Percentiles rank a stretch among this genome's conserved stretches.
phyloP scores from a whole-genome alignment of 2,113 vertebrate genomes.

The Prunella himalayana region DNA sequence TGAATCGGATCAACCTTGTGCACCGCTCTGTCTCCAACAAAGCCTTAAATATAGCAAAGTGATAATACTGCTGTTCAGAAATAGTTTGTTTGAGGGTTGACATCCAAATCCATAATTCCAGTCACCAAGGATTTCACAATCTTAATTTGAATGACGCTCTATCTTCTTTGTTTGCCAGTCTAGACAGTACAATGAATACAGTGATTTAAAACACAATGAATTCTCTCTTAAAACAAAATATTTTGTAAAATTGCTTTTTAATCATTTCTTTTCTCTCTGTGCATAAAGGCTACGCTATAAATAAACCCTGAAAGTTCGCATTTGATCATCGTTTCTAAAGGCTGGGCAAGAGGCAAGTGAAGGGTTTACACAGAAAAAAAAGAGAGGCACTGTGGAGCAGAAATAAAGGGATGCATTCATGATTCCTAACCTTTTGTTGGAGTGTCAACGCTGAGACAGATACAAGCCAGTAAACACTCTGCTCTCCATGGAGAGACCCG shows the following conservation, averaged over 20 bases:
- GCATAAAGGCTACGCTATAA: conserved; percentile 75
- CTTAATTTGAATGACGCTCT: conserved; percentile 67
- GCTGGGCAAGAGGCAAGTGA: conserved; percentile 67
- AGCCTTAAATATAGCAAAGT: conserved; percentile 70
- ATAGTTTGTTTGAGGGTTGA: conserved; percentile 68
- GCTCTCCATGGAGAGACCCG: conserved; percentile 29
- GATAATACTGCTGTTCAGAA: conserved; percentile 70
- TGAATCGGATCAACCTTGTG: conserved; percentile 55
- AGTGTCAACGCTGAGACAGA: conserved; percentile 57
- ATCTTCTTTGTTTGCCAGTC: conserved; percentile 70
- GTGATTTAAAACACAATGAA: conserved; percentile 75
- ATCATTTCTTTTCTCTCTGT: conserved; percentile 76
- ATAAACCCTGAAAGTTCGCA: conserved; percentile 76
- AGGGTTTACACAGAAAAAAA: conserved; percentile 70
- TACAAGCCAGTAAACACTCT: conserved; percentile 66
- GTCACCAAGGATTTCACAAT: conserved; percentile 58
- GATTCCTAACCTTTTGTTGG: conserved; percentile 62
- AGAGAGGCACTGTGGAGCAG: conserved; percentile 68
- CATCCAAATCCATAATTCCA: conserved; percentile 68
- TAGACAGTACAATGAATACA: conserved; percentile 73
- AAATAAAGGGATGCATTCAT: conserved; percentile 75
- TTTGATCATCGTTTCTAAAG: conserved; percentile 74
- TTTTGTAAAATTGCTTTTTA: conserved; percentile 77
- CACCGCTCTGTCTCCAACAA: conserved; percentile 26
- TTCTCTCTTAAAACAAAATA: conserved; percentile 78